Conservation (phyloP, 1,140 invertebrate genomes). For the Drosophila orena region DNA sequence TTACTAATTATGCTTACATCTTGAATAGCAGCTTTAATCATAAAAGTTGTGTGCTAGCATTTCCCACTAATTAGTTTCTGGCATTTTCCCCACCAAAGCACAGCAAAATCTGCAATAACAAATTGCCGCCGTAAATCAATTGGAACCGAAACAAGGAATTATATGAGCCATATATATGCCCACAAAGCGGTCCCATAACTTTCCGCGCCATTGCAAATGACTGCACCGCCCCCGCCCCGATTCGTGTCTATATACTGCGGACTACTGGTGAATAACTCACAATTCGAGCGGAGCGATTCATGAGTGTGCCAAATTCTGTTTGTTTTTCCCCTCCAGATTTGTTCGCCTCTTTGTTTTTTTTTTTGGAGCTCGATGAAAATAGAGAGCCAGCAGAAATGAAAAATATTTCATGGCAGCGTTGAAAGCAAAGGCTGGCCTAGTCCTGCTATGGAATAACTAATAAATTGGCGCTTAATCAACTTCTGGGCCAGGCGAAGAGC, state of each 20-base stretch:
- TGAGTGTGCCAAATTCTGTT: conserved; percentile 60
- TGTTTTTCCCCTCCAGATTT: conserved; percentile 24
- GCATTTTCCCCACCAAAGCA: not conserved
- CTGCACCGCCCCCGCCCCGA: conserved; percentile 20
- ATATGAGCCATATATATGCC: conserved; percentile 68
- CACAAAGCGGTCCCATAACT: conserved; percentile 69
- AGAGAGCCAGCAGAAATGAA: conserved; percentile 47
- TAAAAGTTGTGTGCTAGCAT: not conserved
- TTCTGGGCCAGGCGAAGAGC: conserved; percentile 39
- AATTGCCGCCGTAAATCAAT: conserved; percentile 66
- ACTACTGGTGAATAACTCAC: conserved; percentile 42
- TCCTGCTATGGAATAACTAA: conserved; percentile 67
- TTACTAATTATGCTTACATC: not conserved
- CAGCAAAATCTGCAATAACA: conserved; percentile 29
- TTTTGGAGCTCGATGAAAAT: conserved; percentile 9
- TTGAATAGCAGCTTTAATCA: not conserved
- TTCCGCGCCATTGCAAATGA: conserved; percentile 52
- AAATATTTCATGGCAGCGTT: conserved; percentile 75
- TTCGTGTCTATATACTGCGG: not conserved
- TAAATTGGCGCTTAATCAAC: conserved; percentile 81
- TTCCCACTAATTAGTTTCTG: conserved; percentile 34
- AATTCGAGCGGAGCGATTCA: conserved; percentile 51
- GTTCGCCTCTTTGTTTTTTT: conserved; percentile 12
- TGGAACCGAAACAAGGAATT: conserved; percentile 57
- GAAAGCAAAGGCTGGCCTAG: conserved; percentile 66